Percentiles rank a stretch among this genome's conserved stretches.
phyloP scores from a whole-genome alignment of 2,888 invertebrate species.

The Spisula solida region DNA sequence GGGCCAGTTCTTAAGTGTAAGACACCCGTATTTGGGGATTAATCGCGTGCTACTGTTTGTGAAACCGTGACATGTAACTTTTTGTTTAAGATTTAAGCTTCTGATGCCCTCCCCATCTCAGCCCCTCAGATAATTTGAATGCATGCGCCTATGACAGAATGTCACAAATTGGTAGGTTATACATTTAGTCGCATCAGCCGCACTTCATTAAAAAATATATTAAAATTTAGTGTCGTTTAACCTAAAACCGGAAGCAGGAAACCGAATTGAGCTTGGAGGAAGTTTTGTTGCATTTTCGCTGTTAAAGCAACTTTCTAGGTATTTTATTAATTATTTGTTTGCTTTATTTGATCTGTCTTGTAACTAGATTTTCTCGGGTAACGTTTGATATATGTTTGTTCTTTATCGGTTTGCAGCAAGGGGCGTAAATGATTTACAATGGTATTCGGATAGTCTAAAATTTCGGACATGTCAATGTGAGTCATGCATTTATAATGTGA shows the following conservation, averaged over 20 bases:
- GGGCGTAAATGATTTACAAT: background rate
- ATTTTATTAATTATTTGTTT: background rate
- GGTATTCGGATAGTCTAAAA: background rate
- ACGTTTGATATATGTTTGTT: background rate
- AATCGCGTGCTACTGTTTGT: too few relatives aligned
- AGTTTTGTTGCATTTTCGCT: background rate
- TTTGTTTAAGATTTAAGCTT: too few relatives aligned
- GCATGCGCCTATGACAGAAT: too few relatives aligned
- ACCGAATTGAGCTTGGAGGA: background rate
- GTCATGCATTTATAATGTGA: background rate
- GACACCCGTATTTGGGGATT: too few relatives aligned
- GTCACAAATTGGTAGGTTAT: too few relatives aligned
- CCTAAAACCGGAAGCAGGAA: slow-evolving; percentile 51
- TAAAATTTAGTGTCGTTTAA: background rate
- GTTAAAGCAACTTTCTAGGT: background rate
- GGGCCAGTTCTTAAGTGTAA: too few relatives aligned
- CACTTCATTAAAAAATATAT: background rate
- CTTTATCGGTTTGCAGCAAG: background rate
- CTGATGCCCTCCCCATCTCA: too few relatives aligned
- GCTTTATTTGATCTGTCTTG: background rate
- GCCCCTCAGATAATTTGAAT: too few relatives aligned
- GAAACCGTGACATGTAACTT: too few relatives aligned
- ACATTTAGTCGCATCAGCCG: background rate
- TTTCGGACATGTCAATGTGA: background rate
- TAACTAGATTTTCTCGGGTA: background rate